phyloP scores from a whole-genome alignment of 2,113 vertebrate species.

The Reinhardtius hippoglossoides region DNA sequence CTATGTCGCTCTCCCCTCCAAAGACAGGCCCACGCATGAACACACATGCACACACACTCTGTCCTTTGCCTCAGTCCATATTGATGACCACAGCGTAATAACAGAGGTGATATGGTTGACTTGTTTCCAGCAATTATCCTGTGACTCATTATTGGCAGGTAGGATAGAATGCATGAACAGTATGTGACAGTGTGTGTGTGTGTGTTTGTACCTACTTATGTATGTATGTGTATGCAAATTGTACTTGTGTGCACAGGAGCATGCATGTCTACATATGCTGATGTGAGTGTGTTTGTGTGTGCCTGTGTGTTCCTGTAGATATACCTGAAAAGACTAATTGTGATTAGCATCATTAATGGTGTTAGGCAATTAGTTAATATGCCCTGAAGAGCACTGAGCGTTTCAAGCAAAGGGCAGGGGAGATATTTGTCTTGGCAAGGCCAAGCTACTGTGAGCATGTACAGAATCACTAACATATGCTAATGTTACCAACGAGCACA shows the following conservation, averaged over 20 bases:
- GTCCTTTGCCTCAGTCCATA: slow-evolving; percentile 31
- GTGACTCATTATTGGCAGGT: slow-evolving; percentile 51
- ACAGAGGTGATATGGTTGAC: slow-evolving; percentile 56
- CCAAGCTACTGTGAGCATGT: not conserved
- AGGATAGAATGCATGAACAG: slow-evolving; percentile 6
- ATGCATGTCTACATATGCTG: not conserved
- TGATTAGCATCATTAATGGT: slow-evolving; percentile 59
- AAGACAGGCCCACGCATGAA: not conserved
- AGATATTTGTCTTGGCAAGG: slow-evolving; percentile 51
- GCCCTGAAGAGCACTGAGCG: slow-evolving; percentile 42
- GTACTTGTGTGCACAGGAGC: not conserved
- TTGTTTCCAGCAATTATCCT: slow-evolving; percentile 53
- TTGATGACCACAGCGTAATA: slow-evolving; percentile 50
- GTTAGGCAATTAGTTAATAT: slow-evolving; percentile 52
- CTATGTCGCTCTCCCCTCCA: not conserved
- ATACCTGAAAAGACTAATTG: slow-evolving; percentile 32
- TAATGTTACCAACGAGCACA: not conserved
- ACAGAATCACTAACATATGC: not conserved
- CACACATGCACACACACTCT: not conserved
- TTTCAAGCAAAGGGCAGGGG: slow-evolving; percentile 39
- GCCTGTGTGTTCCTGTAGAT: not conserved
- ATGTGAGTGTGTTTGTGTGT: not conserved
- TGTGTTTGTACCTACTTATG: not conserved
- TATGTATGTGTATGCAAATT: not conserved
- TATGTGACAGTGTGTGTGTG: slow-evolving; percentile 1